Evolutionary conservation across 2,113 vertebrate genomes (phyloP).

Genomic region (Murina feae): DNA sequence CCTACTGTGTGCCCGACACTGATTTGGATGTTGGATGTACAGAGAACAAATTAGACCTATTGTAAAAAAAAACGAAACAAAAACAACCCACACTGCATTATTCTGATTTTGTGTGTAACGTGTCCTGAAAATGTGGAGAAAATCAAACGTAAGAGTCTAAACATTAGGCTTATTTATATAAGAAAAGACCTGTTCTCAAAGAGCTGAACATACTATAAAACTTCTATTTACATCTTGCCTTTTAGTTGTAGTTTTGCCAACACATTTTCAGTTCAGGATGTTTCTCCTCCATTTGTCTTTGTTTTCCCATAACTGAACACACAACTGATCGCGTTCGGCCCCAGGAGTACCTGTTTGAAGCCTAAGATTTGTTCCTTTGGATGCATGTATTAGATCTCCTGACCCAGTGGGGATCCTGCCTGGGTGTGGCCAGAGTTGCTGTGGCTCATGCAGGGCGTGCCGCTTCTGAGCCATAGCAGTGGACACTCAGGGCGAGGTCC

Average conservation of each 20-base stretch:
- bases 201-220: not conserved
- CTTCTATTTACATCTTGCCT: not conserved
- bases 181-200: not conserved
- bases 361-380: not conserved
- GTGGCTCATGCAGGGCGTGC: not conserved
- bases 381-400: not conserved
- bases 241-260: not conserved
- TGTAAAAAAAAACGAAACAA: not conserved
- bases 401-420: not conserved
- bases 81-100: not conserved
- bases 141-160: not conserved
- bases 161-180: not conserved
- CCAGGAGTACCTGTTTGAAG: not conserved
- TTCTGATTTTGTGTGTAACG: not conserved
- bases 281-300: not conserved
- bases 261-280: not conserved
- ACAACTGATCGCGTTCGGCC: not conserved
- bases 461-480: not conserved
- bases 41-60: not conserved
- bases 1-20: not conserved
- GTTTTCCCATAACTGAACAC: not conserved
- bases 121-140: not conserved
- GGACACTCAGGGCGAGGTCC: not conserved
- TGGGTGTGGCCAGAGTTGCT: not conserved
- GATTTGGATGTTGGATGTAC: not conserved